Evolutionary conservation across 2,113 vertebrate genomes (phyloP), one percentile per base, ranked within the genome.

Genomic region (Paramormyrops kingsleyae): DNA sequence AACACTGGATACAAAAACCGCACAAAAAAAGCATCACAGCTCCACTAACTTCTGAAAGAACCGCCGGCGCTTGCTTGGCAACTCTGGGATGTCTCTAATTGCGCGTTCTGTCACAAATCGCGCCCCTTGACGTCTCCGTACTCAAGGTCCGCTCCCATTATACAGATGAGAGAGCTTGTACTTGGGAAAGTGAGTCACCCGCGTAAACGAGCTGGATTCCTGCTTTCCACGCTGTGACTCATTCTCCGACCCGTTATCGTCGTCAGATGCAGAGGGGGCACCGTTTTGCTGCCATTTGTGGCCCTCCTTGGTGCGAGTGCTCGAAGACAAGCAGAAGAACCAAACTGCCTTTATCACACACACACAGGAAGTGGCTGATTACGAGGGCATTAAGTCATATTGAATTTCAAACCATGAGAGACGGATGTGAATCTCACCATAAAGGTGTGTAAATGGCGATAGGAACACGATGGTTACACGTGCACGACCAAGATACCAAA

Each of bases 121-220:
- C 0, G 1, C 24, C 15, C 50, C 24, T 35, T 27, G 2, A 15
- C 4, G 27, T 53, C 13, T 19, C 85, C 13, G 6, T 4, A 13
- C 83, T 15, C 13, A 87, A 53, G 15, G 13, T 56, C 85, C 47
- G 19, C 50, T 53, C 49, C 49, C 50, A 87, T 87, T 56, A 56
- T 53, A n/a, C 50, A 35, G 50, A 87, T 35, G 85, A 87, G 49
- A 87, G 50, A 56, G 13, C 49, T 87, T 27, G n/a, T 35, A 35
- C 84, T 87, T n/a, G 9, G 10, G 85, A 27, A 87, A 87, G 85
- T 87, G 84, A 86, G 74, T 80, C 74, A 87, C 17, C 27, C 46
- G 0, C 50, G 49, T 10, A 31, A 10, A 53, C 31, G 50, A 56
- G 83, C 35, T 39, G 5, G 50, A 86, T 47, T 5, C 47, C 83